These are phyloP conservation scores for Ridgeia piscesae DNA, from an alignment of 1,140 invertebrate species.

Conservation along the genomic window DNA sequence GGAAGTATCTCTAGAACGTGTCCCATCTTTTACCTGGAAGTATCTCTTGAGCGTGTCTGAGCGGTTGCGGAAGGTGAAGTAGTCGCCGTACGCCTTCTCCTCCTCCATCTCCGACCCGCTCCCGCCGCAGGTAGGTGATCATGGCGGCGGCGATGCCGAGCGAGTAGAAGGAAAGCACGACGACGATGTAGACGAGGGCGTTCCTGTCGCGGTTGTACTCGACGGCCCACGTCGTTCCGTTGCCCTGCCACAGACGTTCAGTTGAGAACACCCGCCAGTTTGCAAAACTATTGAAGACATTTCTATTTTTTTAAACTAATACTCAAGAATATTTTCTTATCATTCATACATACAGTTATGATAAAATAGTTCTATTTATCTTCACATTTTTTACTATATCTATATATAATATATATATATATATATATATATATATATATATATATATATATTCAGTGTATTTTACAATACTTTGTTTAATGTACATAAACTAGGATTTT, in stretches of 20 bases:
- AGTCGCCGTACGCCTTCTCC: constrained; percentile 48
- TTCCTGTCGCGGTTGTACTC: constrained; percentile 32
- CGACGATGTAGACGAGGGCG: constrained; percentile 50
- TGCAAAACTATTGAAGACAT: too few relatives aligned
- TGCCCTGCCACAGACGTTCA: background rate
- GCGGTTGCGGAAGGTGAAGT: constrained; percentile 35
- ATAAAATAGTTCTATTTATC: too few relatives aligned
- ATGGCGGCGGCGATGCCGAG: constrained; percentile 50
- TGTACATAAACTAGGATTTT: too few relatives aligned
- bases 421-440: too few relatives aligned
- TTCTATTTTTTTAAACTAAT: too few relatives aligned
- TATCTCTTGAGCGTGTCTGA: constrained; percentile 31
- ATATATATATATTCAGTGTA: too few relatives aligned
- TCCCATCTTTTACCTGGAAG: constrained; percentile 30
- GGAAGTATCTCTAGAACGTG: background rate
- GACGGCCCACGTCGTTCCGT: background rate
- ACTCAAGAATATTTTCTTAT: too few relatives aligned
- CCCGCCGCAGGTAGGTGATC: constrained; percentile 48
- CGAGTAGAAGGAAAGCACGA: constrained; percentile 51
- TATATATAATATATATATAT: too few relatives aligned
- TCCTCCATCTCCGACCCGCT: constrained; percentile 47
- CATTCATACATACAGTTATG: too few relatives aligned
- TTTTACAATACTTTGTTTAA: too few relatives aligned
- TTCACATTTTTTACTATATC: too few relatives aligned
- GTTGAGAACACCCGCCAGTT: too few relatives aligned